A percentile compares a stretch with the other conserved stretches of the same genome.
phyloP scores from a whole-genome alignment of 2,113 vertebrate species.

The Hippocampus abdominalis region DNA sequence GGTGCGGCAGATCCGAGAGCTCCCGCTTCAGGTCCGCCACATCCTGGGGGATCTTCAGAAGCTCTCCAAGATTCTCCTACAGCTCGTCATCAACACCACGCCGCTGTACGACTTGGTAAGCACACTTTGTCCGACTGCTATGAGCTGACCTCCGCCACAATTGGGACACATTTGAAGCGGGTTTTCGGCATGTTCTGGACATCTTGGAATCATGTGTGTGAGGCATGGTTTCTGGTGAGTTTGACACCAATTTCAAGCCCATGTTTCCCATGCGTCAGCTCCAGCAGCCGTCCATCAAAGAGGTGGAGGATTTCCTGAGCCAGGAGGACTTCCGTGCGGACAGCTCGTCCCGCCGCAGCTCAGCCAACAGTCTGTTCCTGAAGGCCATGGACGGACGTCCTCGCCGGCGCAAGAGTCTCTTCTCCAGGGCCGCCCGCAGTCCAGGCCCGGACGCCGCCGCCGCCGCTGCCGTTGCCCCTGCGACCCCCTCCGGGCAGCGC shows the following conservation, averaged over 20 bases:
- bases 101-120: slow-evolving; percentile 69
- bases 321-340: slow-evolving; percentile 43
- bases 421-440: slow-evolving; percentile 15
- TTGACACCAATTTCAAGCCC: no score
- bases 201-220: neutral
- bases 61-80: slow-evolving; percentile 59
- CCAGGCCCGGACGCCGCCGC: slow-evolving; percentile 18
- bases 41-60: slow-evolving; percentile 54
- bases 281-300: slow-evolving; percentile 51
- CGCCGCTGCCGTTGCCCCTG: neutral
- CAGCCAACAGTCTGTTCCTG: slow-evolving; percentile 59
- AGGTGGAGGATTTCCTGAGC: slow-evolving; percentile 63
- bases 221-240: no score
- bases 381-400: slow-evolving; percentile 67
- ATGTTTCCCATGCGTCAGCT: slow-evolving; percentile 36
- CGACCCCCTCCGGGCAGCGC: slow-evolving; percentile 23
- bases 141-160: no score
- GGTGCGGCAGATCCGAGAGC: slow-evolving; percentile 34
- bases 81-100: slow-evolving; percentile 67
- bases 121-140: neutral
- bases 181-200: neutral
- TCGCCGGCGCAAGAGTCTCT: slow-evolving; percentile 56
- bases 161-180: neutral
- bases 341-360: slow-evolving; percentile 39
- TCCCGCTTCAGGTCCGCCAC: slow-evolving; percentile 48